phyloP scores from a whole-genome alignment of 2,888 invertebrate genomes.

The Atethmia centrago region DNA sequence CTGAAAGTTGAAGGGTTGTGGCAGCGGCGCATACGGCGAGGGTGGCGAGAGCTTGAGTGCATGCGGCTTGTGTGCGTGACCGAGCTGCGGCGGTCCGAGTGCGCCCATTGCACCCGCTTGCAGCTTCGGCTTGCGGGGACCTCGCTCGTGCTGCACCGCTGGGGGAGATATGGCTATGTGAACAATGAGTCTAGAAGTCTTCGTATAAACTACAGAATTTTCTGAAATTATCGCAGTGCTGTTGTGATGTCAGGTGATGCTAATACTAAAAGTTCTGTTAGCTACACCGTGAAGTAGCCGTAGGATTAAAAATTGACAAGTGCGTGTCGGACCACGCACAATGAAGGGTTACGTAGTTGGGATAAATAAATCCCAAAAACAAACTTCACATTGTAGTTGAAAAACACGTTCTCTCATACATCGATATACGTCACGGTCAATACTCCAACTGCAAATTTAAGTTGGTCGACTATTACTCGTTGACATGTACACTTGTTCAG shows the following conservation, averaged over 20 bases:
- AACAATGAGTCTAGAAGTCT: slow-evolving; percentile 25
- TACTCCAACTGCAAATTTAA: too few species aligned
- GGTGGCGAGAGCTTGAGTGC: slow-evolving; percentile 86
- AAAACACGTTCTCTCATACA: too few species aligned
- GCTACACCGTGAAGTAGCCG: too few species aligned
- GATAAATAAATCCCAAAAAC: too few species aligned
- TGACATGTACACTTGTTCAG: too few species aligned
- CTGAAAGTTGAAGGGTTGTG: slow-evolving; percentile 86
- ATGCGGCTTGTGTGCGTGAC: slow-evolving; percentile 85
- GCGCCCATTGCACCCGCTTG: slow-evolving; percentile 88
- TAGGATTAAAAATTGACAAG: too few species aligned
- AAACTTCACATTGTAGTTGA: too few species aligned
- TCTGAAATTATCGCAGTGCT: neutral
- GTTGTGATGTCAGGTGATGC: neutral
- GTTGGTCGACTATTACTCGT: too few species aligned
- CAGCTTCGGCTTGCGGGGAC: slow-evolving; percentile 97
- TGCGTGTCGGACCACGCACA: too few species aligned
- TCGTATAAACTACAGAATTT: neutral
- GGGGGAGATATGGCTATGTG: slow-evolving; percentile 61
- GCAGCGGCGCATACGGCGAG: slow-evolving; percentile 83
- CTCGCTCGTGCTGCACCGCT: slow-evolving; percentile 99
- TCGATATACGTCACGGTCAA: too few species aligned
- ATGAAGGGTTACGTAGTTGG: too few species aligned
- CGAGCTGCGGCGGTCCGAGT: slow-evolving; percentile 79
- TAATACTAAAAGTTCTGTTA: neutral